Base-by-base conservation (phyloP, 2,888 invertebrate species). In the Melolontha melolontha region DNA sequence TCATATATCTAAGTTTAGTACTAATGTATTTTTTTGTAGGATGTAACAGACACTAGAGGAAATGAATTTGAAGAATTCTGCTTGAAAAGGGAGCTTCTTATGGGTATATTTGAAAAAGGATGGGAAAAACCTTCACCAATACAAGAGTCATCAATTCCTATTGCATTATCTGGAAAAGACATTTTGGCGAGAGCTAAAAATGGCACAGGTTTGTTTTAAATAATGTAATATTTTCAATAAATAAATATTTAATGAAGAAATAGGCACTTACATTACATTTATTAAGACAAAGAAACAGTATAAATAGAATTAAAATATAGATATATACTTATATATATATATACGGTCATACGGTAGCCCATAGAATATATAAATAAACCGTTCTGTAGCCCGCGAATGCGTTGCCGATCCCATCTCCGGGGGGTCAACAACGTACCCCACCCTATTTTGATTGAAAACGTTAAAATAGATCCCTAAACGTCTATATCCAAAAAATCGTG, bases 81-180 rank as follows among this genome's bases (percentile, higher is more conserved):
- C 85, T 88, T 99, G 76, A 96, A 96, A 86, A 89, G 99, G 78
- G 96, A 97, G 86, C 88, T 99, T 79, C 87, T 99, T 77, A 99
- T 99, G 98, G 99, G 99, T 75, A 99, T 99, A 82, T 99, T 98
- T 84, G 99, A 99, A 85, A 99, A 99, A 86, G 99, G 98, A 70
- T 98, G 96, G 99, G 99, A 99, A 84, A 96, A 96, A 85, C 99
- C 99, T 66, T 97, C 97, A 71, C 99, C 99, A 34, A 99, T 99
- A 86, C 99, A 99, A 88, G 99, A 98, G 88, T 96, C 96, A 79
- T 95, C 98, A 82, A 99, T 99, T 86, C 98, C 98, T 71, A 96
- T 98, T 80, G 98, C 99, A 74, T 89, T 99, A 77, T 94, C 96
- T 79, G 98, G 98, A 79, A 93, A 97, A 86, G 98, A 99, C 86